These are phyloP conservation scores for Gymnoscelis rufifasciata DNA, from an alignment of 2,888 invertebrate genomes.

Conservation along the genomic window DNA sequence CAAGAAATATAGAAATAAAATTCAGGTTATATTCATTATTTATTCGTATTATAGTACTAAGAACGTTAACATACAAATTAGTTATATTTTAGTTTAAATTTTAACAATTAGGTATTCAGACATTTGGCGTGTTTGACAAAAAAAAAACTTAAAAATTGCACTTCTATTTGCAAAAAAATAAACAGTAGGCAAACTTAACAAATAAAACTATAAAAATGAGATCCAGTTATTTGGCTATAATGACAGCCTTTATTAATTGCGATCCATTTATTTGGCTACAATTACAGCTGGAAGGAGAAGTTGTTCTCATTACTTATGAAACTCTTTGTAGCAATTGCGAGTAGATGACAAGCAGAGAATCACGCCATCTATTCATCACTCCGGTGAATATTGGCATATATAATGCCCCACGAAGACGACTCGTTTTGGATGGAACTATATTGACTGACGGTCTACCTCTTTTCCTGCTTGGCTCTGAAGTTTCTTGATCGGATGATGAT, in stretches of 20 bases:
- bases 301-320: slow-evolving; percentile 7
- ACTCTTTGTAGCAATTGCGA: slow-evolving; percentile 15
- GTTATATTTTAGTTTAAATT: not conserved
- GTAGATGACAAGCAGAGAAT: slow-evolving; percentile 12
- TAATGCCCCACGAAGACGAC: slow-evolving; percentile 10
- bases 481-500: slow-evolving; percentile 7
- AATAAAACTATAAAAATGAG: not conserved
- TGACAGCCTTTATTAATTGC: not conserved
- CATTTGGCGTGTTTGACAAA: not conserved
- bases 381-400: slow-evolving; percentile 12
- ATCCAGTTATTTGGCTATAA: not conserved
- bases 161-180: slow-evolving; percentile 1
- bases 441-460: slow-evolving; percentile 9
- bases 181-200: not conserved
- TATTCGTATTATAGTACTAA: not conserved
- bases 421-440: slow-evolving; percentile 6
- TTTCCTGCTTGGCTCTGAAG: slow-evolving; percentile 8
- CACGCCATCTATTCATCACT: slow-evolving; percentile 10
- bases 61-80: not conserved
- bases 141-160: slow-evolving; percentile 3
- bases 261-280: slow-evolving; percentile 5
- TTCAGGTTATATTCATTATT: not conserved
- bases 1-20: not conserved
- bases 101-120: not conserved
- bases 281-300: slow-evolving; percentile 9